Evolutionary conservation across 1,140 invertebrate genomes (phyloP), one percentile per base, ranked within the genome.

Genomic region (Tetragonula clypearis): DNA sequence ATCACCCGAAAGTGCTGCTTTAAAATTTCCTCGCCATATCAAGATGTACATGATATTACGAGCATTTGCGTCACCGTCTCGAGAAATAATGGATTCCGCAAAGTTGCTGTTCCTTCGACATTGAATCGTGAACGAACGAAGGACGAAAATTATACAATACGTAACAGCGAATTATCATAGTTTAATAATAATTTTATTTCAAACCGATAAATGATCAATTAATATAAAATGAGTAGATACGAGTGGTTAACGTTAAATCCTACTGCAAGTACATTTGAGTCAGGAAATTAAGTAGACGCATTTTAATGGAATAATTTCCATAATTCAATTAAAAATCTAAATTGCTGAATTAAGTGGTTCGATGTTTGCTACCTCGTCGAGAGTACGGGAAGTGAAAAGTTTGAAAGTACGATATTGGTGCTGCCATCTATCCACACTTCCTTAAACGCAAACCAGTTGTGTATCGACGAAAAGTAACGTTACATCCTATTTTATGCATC

Each of bases 401-500:
- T n/a, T 41, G 26, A 66, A 55, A 35, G 26, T 23, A 23, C 1
- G 21, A 49, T 56, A 77, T 62, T 19, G 2, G 53, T 86, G 80
- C 72, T 68, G 80, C 79, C 84, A 86, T 55, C 84, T 86, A 21
- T 30, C n/a, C 41, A 35, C 53, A n/a, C n/a, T 17, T 58, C 4
- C 35, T 15, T 19, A 58, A 81, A 85, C 60, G 12, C 35, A n/a
- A 68, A 53, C 53, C 53, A 68, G 53, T 66, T 26, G 1, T 35
- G 66, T 75, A 75, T 74, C 84, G 84, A 80, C 78, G 35, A 75
- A 41, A 68, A 74, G 60, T 75, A 74, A 80, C 9, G 14, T 65
- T n/a, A 58, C 17, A 2, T 30, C 2, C 21, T 2, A 30, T 56
- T 41, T 15, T 53, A 69, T 12, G n/a, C 58, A 35, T 66, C n/a